These are phyloP conservation scores for Mustelus asterias DNA, from an alignment of 2,113 vertebrate species.

Conservation along the genomic window DNA sequence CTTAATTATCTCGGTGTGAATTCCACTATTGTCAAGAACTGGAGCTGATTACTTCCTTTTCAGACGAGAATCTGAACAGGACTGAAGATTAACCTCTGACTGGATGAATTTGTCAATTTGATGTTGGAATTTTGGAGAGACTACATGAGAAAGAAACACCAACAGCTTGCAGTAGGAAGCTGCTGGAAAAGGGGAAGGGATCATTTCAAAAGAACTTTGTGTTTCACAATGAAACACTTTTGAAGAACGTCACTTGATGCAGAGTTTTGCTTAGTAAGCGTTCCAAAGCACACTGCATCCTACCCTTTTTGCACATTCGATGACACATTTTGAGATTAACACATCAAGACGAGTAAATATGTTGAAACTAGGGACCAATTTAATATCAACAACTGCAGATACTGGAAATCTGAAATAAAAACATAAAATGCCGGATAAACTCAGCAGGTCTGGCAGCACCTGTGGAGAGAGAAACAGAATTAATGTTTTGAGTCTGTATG, in stretches of 20 bases:
- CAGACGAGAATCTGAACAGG: not conserved
- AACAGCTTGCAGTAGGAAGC: not conserved
- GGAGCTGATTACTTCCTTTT: not conserved
- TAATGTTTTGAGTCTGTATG: no score
- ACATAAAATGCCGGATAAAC: no score
- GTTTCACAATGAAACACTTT: not conserved
- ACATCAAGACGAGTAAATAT: not conserved
- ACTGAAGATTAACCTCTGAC: not conserved
- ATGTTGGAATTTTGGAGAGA: not conserved
- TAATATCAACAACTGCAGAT: not conserved
- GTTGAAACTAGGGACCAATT: not conserved
- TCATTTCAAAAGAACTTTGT: not conserved
- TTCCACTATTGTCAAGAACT: not conserved
- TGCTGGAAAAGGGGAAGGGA: not conserved
- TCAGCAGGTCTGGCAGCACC: no score
- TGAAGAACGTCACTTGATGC: not conserved
- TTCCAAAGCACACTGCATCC: not conserved
- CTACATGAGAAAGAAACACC: not conserved
- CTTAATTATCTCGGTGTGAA: constrained; percentile 4
- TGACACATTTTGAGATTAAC: not conserved
- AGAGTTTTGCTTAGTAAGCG: not conserved
- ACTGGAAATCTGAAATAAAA: no score
- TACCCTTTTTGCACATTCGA: not conserved
- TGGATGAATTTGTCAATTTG: not conserved
- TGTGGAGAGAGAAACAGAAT: no score